Evolutionary conservation across 2,797 vertebrate species (phyloP), one percentile per base, ranked within the genome.

Genomic region (Nannoperca obscura): DNA sequence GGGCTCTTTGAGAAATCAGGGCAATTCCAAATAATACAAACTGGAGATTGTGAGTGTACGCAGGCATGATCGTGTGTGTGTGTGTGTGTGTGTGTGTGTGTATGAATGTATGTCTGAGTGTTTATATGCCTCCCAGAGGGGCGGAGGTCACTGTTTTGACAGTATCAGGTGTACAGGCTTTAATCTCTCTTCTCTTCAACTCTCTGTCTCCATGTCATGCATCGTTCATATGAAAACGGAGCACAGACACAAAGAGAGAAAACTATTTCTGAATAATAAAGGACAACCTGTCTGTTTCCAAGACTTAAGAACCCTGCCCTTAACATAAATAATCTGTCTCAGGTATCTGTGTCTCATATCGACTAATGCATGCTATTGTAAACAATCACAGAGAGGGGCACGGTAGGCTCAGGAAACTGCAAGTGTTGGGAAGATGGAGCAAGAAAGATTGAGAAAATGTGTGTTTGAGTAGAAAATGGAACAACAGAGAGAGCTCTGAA

Each of bases 101-200:
- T 84, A 50, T 75, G 53, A 76, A 86, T 82, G 77, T 85, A 85
- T 86, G 86, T 86, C 67, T 76, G 81, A 86, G 71, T 91, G 81
- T 90, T 92, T 85, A 84, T 86, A 77, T 79, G 85, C 57, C 76
- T 90, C 77, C 76, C 49, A 76, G 66, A 87, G 77, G 80, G 88
- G 87, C 20, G 86, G 90, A 84, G 92, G 89, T 82, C 89, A 77
- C 66, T 94, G 91, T 94, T 94, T 92, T 84, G 81, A 91, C 84
- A 92, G 93, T 93, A 93, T 95, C 91, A 92, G 92, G 92, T 94
- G 90, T 89, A 76, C 86, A 74, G 74, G 73, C 87, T 91, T 86
- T 88, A 92, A 91, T 92, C 89, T 75, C 67, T 55, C 63, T 47
- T 59, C 58, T 68, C 70, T 78, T 85, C 78, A 76, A 36, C 83